Base-by-base conservation (phyloP, 2,797 vertebrate species). In the Lagodon rhomboides region DNA sequence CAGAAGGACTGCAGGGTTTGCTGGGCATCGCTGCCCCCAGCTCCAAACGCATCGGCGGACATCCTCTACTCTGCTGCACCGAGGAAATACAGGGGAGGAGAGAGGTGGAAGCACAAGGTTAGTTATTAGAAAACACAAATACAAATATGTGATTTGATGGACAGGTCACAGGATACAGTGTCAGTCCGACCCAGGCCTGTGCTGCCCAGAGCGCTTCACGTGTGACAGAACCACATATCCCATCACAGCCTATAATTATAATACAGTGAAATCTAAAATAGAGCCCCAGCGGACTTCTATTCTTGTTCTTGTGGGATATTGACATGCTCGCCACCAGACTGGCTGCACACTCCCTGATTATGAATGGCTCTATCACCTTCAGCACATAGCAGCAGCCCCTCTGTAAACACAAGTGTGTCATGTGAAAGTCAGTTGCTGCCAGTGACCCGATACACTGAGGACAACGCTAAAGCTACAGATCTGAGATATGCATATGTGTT, bases 1-100 rank as follows among this genome's bases (percentile, higher is more conserved):
- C 98, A 99, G 94, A 99, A 99, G 85, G 98, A 98, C 94, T 99
- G 98, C 7, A 99, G 94, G 85, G 96, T 98, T 68, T 99, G 98
- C 95, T 99, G 98, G 75, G 98, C 98, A 93, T 99, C 98, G 75
- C 96, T 98, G 92, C 92, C 96, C 30, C 96, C 93, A 0, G 96
- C 90, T 84, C 96, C 97, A 12, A 99, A 99, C 0, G 95, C 95
- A 61, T 99, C 98, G 20, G 96, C 95, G 27, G 98, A 98, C 98
- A 99, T 99, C 82, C 84, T 95, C 88, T 93, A 70, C 84, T 85
- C 90, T 96, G 89, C 71, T 92, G 87, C 66, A 67, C 41, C 47
- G 41, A 79, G 30, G 18, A 44, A 85, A 12, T 43, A 68, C 23
- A 83, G n/a, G 53, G 1, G 53, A 43, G 41, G 12, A 73, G 43